phyloP scores from a whole-genome alignment of 1,140 invertebrate genomes.

The Leptopilina boulardi region DNA sequence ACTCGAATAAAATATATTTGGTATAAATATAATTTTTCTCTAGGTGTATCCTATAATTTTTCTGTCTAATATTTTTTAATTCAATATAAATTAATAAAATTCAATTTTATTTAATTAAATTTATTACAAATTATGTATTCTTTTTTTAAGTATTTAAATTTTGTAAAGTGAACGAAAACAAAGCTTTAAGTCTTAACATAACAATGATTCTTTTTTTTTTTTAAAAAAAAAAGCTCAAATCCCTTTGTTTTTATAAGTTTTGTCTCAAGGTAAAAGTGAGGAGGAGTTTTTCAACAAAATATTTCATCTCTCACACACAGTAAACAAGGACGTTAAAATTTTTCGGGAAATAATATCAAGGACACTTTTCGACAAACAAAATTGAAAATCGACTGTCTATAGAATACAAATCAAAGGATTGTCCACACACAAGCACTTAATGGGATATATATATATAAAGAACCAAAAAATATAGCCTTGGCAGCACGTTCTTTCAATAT shows the following conservation, averaged over 20 bases:
- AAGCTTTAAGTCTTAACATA: background rate
- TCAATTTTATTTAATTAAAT: background rate
- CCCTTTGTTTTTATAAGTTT: background rate
- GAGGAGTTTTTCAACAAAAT: background rate
- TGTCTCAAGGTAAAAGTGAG: background rate
- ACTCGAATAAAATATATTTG: too few relatives aligned
- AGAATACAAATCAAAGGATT: conserved; percentile 5
- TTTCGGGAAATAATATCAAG: background rate
- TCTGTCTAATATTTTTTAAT: too few relatives aligned
- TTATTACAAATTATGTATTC: too few relatives aligned
- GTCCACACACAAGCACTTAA: background rate
- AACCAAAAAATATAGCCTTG: background rate
- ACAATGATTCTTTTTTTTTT: background rate
- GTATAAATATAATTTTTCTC: too few relatives aligned
- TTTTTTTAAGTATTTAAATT: background rate
- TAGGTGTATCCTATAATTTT: too few relatives aligned
- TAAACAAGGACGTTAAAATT: conserved; percentile 4
- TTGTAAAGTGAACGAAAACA: background rate
- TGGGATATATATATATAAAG: background rate
- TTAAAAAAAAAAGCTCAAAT: background rate
- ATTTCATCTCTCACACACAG: background rate
- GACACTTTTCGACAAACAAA: background rate
- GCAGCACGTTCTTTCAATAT: background rate
- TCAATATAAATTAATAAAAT: background rate
- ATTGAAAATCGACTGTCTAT: conserved; percentile 9